A percentile compares a stretch with the other conserved stretches of the same genome.
Conservation (phyloP, 2,797 vertebrate genomes). For the Crotalus adamanteus region DNA sequence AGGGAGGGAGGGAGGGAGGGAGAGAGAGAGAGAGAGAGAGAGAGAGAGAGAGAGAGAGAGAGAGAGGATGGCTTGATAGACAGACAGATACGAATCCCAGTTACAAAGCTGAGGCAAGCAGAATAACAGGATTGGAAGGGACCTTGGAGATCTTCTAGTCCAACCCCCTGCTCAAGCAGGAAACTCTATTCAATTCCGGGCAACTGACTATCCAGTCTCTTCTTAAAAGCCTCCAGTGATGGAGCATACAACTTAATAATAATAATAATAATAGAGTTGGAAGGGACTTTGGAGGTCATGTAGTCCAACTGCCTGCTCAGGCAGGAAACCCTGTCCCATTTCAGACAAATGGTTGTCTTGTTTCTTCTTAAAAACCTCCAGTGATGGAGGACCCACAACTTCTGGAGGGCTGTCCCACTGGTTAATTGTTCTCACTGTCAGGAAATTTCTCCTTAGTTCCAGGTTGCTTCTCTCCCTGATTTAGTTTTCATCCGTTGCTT, state of each 20-base stretch:
- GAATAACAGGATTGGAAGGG: neutral
- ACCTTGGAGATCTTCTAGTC: neutral
- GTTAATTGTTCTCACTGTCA: neutral
- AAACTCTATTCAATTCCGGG: too few species aligned
- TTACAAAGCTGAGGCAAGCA: neutral
- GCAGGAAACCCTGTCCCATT: too few species aligned
- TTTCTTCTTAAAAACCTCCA: too few species aligned
- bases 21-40: too few species aligned
- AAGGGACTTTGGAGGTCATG: neutral
- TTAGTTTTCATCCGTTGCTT: neutral
- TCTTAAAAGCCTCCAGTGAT: too few species aligned
- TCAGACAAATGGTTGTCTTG: fast-evolving
- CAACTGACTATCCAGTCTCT: too few species aligned
- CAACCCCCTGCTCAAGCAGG: neutral
- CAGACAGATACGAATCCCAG: neutral
- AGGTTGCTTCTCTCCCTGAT: neutral
- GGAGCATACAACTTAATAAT: too few species aligned
- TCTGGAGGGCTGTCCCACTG: too few species aligned
- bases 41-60: neutral
- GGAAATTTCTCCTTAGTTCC: neutral
- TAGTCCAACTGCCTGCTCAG: neutral
- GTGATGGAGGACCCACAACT: too few species aligned
- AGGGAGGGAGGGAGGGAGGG: neutral
- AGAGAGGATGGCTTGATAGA: too few species aligned
- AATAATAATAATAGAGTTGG: neutral